These are phyloP conservation scores for Hypomecis punctinalis DNA, from an alignment of 2,888 invertebrate genomes.

Conservation along the genomic window DNA sequence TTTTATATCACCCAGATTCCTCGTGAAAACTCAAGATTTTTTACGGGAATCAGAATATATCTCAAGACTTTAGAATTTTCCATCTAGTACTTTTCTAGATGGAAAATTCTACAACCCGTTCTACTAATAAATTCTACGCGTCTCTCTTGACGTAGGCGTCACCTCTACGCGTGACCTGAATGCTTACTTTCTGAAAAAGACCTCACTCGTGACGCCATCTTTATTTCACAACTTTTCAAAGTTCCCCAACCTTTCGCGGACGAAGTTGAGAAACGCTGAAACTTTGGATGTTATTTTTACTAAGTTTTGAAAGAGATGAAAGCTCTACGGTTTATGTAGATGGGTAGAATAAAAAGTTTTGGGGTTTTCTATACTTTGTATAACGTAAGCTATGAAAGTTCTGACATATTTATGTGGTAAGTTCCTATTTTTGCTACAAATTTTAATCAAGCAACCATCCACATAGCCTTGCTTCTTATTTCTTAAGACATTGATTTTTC, in stretches of 20 bases:
- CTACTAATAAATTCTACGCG: too few species aligned
- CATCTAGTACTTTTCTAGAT: too few species aligned
- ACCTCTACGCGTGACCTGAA: slow-evolving; percentile 24
- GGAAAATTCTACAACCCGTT: too few species aligned
- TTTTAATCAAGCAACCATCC: too few species aligned
- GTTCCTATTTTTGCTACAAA: background rate
- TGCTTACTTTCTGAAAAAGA: slow-evolving; percentile 21
- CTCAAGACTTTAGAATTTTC: too few species aligned
- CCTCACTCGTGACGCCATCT: slow-evolving; percentile 18
- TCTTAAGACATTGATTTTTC: too few species aligned
- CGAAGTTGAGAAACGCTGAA: slow-evolving; percentile 20
- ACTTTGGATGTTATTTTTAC: slow-evolving; percentile 25
- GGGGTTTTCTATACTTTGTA: slow-evolving; percentile 3
- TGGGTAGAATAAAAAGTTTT: slow-evolving; percentile 9
- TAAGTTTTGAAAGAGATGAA: slow-evolving; percentile 17
- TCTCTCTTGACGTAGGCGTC: slow-evolving; percentile 4
- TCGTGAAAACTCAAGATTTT: too few species aligned
- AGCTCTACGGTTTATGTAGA: slow-evolving; percentile 10
- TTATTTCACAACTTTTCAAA: slow-evolving; percentile 16
- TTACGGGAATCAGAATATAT: too few species aligned
- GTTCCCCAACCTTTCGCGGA: slow-evolving; percentile 18
- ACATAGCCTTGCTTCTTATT: too few species aligned
- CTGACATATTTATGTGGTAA: background rate
- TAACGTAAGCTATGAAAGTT: background rate
- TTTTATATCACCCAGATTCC: too few species aligned